phyloP scores from a whole-genome alignment of 2,888 invertebrate species.

The Griposia aprilina region DNA sequence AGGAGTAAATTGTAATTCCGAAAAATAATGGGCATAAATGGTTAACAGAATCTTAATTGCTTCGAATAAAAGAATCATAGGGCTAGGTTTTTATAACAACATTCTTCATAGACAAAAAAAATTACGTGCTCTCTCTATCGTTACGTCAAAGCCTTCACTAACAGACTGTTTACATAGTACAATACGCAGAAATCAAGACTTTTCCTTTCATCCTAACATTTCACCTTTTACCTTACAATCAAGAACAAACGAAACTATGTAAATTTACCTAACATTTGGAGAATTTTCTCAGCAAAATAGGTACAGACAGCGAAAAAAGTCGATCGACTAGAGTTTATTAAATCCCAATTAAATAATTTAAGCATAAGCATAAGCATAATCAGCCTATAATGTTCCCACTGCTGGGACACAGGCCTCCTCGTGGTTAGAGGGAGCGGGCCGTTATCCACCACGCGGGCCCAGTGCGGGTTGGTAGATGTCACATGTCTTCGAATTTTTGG shows the following conservation, averaged over 20 bases:
- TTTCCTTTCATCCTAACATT: not conserved
- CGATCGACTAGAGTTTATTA: not conserved
- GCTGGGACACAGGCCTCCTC: too few species aligned
- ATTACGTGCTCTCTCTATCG: too few species aligned
- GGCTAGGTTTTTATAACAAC: too few species aligned
- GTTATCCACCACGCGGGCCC: too few species aligned
- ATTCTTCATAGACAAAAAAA: not conserved
- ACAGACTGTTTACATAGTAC: not conserved
- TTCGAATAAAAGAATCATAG: not conserved
- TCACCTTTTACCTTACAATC: not conserved
- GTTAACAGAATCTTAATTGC: not conserved
- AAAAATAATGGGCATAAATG: not conserved
- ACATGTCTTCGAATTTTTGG: too few species aligned
- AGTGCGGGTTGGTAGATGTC: too few species aligned
- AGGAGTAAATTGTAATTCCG: not conserved
- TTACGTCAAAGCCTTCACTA: not conserved
- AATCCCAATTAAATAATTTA: too few species aligned
- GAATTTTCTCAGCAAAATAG: not conserved
- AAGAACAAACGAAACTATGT: slow-evolving; percentile 4
- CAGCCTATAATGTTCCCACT: too few species aligned
- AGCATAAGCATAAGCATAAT: too few species aligned
- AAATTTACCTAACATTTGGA: not conserved
- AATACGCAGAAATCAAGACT: not conserved
- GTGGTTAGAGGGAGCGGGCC: too few species aligned
- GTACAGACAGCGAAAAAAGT: not conserved